These are phyloP conservation scores for Epirrhoe tristata DNA, from an alignment of 2,888 invertebrate genomes.

Conservation along the genomic window DNA sequence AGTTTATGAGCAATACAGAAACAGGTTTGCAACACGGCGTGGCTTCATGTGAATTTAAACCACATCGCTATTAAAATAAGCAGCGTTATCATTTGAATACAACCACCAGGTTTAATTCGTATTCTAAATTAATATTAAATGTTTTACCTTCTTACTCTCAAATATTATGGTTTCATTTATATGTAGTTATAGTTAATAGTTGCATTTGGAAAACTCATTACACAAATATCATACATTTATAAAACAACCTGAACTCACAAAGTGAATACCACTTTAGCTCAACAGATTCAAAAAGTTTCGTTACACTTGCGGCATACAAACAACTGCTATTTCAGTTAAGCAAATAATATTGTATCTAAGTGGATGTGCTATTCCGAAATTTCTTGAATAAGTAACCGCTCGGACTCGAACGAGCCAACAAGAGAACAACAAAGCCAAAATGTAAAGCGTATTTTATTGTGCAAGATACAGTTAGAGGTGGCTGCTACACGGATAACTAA, in stretches of 20 bases:
- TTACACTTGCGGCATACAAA: conserved; percentile 11
- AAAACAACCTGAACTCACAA: conserved; percentile 1
- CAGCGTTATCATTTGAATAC: background rate
- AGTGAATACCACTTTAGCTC: no score
- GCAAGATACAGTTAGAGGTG: conserved; percentile 57
- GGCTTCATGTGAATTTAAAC: conserved; percentile 1
- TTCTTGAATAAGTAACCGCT: conserved; percentile 58
- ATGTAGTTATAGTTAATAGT: no score
- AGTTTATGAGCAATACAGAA: conserved; percentile 10
- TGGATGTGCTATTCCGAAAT: conserved; percentile 53
- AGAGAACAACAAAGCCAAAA: conserved; percentile 67
- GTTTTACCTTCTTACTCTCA: no score
- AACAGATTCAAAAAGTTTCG: conserved; percentile 18
- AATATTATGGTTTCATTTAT: no score
- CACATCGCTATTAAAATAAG: conserved; percentile 1
- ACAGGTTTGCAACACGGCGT: conserved; percentile 1
- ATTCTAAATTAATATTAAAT: background rate
- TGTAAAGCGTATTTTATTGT: conserved; percentile 72
- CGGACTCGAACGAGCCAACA: conserved; percentile 56
- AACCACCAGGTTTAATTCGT: background rate
- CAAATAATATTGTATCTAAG: conserved; percentile 37
- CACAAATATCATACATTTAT: background rate
- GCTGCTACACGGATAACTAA: conserved; percentile 24
- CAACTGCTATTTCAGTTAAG: conserved; percentile 30
- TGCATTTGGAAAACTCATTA: background rate